Evolutionary conservation across 2,797 vertebrate species (phyloP).

Genomic region (Coccyzus lansbergi): DNA sequence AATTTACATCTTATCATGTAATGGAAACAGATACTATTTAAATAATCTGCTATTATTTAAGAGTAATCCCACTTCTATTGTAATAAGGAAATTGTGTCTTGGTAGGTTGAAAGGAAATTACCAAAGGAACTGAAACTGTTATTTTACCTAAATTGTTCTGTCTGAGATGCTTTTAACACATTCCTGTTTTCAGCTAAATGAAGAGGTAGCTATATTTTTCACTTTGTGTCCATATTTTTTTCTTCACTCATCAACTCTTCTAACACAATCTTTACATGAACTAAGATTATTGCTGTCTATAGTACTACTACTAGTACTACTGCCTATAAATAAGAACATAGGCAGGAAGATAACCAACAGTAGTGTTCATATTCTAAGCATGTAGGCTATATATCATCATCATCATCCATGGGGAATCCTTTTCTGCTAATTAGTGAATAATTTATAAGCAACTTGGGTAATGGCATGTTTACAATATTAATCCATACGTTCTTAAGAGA

Average conservation of each 20-base stretch:
- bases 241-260: background rate
- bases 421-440: slow-evolving; percentile 33
- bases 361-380: background rate
- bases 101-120: background rate
- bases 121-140: background rate
- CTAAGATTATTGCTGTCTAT: background rate
- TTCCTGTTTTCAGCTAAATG: background rate
- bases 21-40: background rate
- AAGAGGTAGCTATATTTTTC: background rate
- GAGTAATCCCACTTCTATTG: background rate
- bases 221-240: background rate
- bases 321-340: background rate
- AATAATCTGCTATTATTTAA: background rate
- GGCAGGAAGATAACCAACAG: background rate
- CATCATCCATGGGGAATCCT: background rate
- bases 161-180: background rate
- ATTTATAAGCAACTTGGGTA: background rate
- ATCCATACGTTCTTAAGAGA: slow-evolving; percentile 13
- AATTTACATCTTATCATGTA: background rate
- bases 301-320: background rate
- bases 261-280: background rate
- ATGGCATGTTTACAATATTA: slow-evolving; percentile 31
- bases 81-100: background rate
- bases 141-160: background rate
- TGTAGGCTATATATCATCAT: background rate